These are phyloP conservation scores for Pimephales promelas DNA, from an alignment of 2,113 vertebrate species.

Conservation along the genomic window DNA sequence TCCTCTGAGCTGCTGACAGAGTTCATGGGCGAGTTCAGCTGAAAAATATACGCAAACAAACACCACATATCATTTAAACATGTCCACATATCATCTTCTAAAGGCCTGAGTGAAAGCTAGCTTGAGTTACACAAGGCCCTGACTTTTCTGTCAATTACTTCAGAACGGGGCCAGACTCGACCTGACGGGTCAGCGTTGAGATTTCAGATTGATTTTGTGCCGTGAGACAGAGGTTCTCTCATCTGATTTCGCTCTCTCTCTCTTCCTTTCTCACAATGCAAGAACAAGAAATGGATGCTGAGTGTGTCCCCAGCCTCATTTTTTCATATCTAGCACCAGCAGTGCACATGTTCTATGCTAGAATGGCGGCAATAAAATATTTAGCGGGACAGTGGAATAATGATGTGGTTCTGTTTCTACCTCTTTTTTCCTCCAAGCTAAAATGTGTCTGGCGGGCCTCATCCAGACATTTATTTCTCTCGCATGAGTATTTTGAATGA, in stretches of 20 bases:
- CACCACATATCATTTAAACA: constrained; percentile 56
- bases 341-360: constrained; percentile 63
- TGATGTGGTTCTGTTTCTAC: constrained; percentile 61
- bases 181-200: background rate
- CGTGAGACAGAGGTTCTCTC: constrained; percentile 17
- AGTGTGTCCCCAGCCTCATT: constrained; percentile 43
- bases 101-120: background rate
- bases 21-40: constrained; percentile 97
- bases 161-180: background rate
- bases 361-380: constrained; percentile 68
- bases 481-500: constrained; percentile 33
- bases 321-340: constrained; percentile 47
- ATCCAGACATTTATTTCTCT: constrained; percentile 53
- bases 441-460: constrained; percentile 39
- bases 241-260: constrained; percentile 16
- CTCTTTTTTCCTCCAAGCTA: constrained; percentile 44
- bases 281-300: constrained; percentile 42
- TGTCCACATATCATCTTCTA: constrained; percentile 20
- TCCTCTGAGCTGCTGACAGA: constrained; percentile 96
- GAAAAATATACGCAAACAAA: constrained; percentile 71
- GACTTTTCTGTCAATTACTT: constrained; percentile 2
- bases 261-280: background rate
- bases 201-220: constrained; percentile 43
- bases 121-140: background rate
- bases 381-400: constrained; percentile 69